Percentiles rank a stretch among this genome's conserved stretches.
Conservation (phyloP, 1,140 invertebrate species). For the Rhopalosiphum maidis region DNA sequence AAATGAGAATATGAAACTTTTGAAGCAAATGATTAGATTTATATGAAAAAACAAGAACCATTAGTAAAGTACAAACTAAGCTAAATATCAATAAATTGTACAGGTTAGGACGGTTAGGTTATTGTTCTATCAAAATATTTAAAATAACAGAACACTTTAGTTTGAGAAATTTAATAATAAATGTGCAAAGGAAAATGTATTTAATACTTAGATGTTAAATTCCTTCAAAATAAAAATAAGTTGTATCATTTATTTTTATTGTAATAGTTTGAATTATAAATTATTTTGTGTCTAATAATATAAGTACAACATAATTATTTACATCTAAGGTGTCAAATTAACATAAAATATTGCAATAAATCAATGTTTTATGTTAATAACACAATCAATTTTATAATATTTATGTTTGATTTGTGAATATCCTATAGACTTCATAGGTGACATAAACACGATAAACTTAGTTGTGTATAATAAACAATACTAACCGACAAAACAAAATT, state of each 20-base stretch:
- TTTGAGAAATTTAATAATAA: background rate
- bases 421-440: background rate
- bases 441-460: background rate
- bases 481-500: background rate
- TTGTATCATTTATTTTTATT: constrained; percentile 12
- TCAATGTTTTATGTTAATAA: background rate
- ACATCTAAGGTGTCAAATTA: background rate
- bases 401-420: background rate
- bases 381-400: constrained; percentile 12
- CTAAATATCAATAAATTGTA: background rate
- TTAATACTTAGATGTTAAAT: background rate
- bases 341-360: background rate
- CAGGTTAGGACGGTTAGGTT: no score
- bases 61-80: background rate
- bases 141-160: background rate
- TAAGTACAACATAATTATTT: constrained; percentile 17
- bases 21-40: no score
- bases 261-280: constrained; percentile 6
- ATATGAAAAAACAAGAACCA: background rate
- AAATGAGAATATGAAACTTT: no score
- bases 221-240: background rate
- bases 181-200: background rate
- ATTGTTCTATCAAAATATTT: no score
- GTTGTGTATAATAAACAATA: background rate
- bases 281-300: constrained; percentile 1